These are phyloP conservation scores for Thrips palmi DNA, from an alignment of 1,140 invertebrate species.

Conservation along the genomic window DNA sequence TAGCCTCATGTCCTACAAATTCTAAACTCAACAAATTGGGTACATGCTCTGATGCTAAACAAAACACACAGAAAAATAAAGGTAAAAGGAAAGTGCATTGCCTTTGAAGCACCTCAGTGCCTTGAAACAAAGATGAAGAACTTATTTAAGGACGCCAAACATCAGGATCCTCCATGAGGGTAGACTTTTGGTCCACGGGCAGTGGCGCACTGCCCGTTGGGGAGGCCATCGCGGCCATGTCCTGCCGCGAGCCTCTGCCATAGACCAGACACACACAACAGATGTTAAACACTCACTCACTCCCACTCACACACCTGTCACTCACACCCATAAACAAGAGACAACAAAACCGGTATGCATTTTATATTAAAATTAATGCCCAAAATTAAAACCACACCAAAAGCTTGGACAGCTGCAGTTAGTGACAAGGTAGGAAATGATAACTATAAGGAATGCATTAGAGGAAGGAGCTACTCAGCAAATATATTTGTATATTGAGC, in stretches of 20 bases:
- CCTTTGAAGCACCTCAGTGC: not conserved
- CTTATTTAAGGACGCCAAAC: constrained; percentile 45
- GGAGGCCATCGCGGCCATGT: constrained; percentile 61
- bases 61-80: constrained; percentile 1
- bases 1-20: too few relatives aligned
- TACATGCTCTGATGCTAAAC: not conserved
- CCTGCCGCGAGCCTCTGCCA: constrained; percentile 56
- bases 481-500: not conserved
- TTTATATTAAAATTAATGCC: not conserved
- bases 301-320: constrained; percentile 1
- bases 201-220: constrained; percentile 35
- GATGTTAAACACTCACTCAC: constrained; percentile 5
- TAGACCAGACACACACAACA: constrained; percentile 8
- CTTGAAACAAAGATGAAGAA: not conserved
- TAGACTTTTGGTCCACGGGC: constrained; percentile 47
- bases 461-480: not conserved
- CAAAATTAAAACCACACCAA: not conserved
- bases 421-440: not conserved
- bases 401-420: not conserved
- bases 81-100: not conserved
- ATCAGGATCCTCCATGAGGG: constrained; percentile 73
- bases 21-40: too few relatives aligned
- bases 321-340: not conserved
- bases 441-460: not conserved
- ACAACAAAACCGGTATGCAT: not conserved